These are phyloP conservation scores for Halocynthia roretzi DNA, from an alignment of 23 tunicate species.

Conservation along the genomic window DNA sequence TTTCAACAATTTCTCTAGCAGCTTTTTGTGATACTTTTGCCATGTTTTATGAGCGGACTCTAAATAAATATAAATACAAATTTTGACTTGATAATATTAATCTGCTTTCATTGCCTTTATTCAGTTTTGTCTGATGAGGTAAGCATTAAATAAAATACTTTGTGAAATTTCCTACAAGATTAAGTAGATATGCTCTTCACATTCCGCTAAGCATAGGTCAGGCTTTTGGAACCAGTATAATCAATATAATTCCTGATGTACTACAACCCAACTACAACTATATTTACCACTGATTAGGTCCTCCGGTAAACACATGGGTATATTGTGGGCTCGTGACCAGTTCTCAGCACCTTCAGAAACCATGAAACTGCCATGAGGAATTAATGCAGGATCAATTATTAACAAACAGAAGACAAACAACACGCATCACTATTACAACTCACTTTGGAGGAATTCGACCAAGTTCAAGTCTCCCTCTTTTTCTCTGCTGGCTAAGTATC, in stretches of 20 bases:
- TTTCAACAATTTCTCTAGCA: conserved; percentile 29
- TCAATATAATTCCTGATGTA: not conserved
- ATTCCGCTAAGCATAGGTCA: too few species aligned
- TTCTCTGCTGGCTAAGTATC: conserved; percentile 41
- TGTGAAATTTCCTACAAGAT: too few species aligned
- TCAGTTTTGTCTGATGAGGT: too few species aligned
- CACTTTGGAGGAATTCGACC: conserved; percentile 89
- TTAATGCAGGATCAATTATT: not conserved
- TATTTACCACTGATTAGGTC: conserved; percentile 33
- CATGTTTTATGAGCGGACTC: conserved; percentile 59
- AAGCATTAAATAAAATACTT: too few species aligned
- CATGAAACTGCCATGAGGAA: conserved; percentile 34
- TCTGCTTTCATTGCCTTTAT: too few species aligned
- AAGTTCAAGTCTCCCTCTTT: conserved; percentile 20
- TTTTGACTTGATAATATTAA: not conserved
- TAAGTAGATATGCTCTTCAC: too few species aligned
- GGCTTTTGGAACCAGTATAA: too few species aligned
- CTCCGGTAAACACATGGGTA: conserved; percentile 51
- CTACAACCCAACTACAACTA: not conserved
- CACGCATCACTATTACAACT: not conserved
- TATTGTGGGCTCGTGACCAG: conserved; percentile 67
- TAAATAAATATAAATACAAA: not conserved
- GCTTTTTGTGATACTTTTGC: conserved; percentile 58
- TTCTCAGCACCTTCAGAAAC: conserved; percentile 65
- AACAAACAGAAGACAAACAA: not conserved